Evolutionary conservation across 2,797 vertebrate genomes (phyloP).

Genomic region (Crypturellus tataupa): DNA sequence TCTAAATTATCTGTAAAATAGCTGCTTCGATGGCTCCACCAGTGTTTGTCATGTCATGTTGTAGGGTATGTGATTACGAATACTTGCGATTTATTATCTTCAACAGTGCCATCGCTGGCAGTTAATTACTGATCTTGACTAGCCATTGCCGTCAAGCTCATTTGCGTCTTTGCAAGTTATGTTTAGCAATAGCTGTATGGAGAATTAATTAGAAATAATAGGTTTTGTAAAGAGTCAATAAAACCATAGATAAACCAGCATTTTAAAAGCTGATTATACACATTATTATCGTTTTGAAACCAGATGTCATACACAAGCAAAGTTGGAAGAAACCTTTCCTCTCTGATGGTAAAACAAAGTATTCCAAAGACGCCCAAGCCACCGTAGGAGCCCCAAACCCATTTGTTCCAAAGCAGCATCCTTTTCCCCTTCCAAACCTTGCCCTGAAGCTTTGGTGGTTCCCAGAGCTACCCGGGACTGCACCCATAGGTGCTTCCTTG

Average conservation of each 20-base stretch:
- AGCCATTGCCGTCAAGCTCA: constrained; percentile 43
- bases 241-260: constrained; percentile 61
- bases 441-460: background rate
- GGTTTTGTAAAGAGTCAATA: constrained; percentile 68
- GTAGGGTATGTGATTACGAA: constrained; percentile 40
- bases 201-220: constrained; percentile 72
- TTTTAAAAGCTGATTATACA: constrained; percentile 70
- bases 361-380: constrained; percentile 34
- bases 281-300: constrained; percentile 66
- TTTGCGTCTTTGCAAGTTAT: constrained; percentile 42
- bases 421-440: background rate
- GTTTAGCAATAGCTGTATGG: constrained; percentile 32
- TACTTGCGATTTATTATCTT: constrained; percentile 54
- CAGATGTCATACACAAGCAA: constrained; percentile 58
- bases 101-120: constrained; percentile 44
- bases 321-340: constrained; percentile 41
- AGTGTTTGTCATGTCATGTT: constrained; percentile 49
- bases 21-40: constrained; percentile 12
- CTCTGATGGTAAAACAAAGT: constrained; percentile 43
- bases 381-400: constrained; percentile 46
- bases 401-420: background rate
- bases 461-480: background rate
- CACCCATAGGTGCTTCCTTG: background rate
- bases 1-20: constrained; percentile 34
- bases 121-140: constrained; percentile 60